phyloP scores from a whole-genome alignment of 2,113 vertebrate species.

The Eulacestoma nigropectus region DNA sequence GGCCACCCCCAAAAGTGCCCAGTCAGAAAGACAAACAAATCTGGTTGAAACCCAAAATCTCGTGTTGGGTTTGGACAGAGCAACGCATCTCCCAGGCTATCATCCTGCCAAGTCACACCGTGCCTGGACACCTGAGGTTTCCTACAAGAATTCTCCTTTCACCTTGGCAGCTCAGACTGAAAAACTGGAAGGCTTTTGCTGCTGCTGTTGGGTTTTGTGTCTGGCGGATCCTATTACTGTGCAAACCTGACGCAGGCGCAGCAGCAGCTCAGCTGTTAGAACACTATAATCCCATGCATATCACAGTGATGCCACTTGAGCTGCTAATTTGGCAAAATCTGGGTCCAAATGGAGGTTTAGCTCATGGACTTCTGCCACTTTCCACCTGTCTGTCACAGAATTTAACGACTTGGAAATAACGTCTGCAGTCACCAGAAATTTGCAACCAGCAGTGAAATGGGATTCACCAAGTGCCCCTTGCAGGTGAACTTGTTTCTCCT shows the following conservation, averaged over 20 bases:
- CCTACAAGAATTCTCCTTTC: accelerated
- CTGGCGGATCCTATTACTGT: not conserved
- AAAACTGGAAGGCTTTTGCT: not conserved
- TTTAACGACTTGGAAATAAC: not conserved
- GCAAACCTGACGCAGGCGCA: not conserved
- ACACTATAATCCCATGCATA: not conserved
- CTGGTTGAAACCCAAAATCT: not conserved
- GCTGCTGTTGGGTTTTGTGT: not conserved
- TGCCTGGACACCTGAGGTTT: not conserved
- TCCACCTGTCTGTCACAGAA: not conserved
- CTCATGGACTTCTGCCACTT: not conserved
- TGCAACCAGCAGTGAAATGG: not conserved
- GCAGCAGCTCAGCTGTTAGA: not conserved
- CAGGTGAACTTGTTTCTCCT: not conserved
- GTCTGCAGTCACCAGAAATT: not conserved
- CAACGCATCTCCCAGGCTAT: not conserved
- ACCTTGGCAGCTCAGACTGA: not conserved
- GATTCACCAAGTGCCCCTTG: not conserved
- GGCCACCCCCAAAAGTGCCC: not conserved
- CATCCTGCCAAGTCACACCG: not conserved
- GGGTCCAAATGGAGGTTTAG: not conserved
- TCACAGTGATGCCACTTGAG: not conserved
- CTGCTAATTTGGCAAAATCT: not conserved
- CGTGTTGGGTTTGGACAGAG: not conserved
- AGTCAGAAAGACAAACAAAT: not conserved